Base-by-base conservation (phyloP, 2,797 vertebrate species). In the Anabacerthia variegaticeps region DNA sequence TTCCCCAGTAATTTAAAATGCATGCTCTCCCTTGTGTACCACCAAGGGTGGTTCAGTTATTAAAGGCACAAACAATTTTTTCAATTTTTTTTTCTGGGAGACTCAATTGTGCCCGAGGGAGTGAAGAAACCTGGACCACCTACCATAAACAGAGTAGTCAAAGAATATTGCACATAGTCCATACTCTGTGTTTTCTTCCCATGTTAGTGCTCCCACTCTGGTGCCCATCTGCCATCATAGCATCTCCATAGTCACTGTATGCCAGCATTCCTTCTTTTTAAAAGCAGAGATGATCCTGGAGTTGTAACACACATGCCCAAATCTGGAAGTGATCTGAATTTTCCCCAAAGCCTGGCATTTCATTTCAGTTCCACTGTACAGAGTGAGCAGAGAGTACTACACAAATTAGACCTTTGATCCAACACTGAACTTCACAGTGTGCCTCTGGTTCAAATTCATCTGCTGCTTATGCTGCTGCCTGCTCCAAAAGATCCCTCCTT, bases 101-200 rank as follows among this genome's bases (percentile, higher is more conserved):
- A 65, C 48, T 86, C 6, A 4, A 9, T 66, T 91, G 51, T 88
- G 93, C 68, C 85, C 2, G 1, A 12, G 65, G 41, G 34, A 94
- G 61, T 67, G 43, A 87, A 91, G 95, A 93, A 95, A 95, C 88
- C 89, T 93, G 83, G 94, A 95, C 96, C 95, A 96, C 95, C 96
- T 94, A 96, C 93, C 56, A 86, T 43, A 92, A 82, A 10, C 85
- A 52, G 61, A 78, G 74, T 52, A 90, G 65, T 85, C 41, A 49
- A 59, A 62, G 56, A 84, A 79, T 39, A 65, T 1, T 89, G 65
- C 56, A 66, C 24, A 8, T 43, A 74, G 46, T 49, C 71, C 54
- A 44, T 48, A 82, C 13, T 27, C 76, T 4, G 6, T 58, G 32
- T 59, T 79, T 77, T 59, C 77, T 94, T 95, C 67, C 71, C 88